Base-by-base conservation (phyloP, 2,797 vertebrate genomes). In the Alauda arvensis region DNA sequence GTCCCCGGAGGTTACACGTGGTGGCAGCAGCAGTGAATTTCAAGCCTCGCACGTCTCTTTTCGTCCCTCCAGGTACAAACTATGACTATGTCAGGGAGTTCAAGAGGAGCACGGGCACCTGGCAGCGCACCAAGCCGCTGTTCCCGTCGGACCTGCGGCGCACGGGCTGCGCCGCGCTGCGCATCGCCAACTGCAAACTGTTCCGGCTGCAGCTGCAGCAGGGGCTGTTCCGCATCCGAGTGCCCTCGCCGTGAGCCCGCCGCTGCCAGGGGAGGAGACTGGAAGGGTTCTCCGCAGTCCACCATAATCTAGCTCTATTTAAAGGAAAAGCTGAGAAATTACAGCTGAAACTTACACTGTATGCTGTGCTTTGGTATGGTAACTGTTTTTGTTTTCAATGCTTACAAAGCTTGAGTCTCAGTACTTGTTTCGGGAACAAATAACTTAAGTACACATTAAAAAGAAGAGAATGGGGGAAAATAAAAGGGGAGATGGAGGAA, bases 1-100 rank as follows among this genome's bases (percentile, higher is more conserved):
- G 0, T 48, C 29, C 2, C 8, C 12, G 4, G 63, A 19, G 16
- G 5, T 62, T 34, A 18, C 48, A 31, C 1, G 3, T 3, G n/a
- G 18, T 5, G 31, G 18, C 18, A 49, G 42, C 68, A 13, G 21
- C 57, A 5, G 9, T 1, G 5, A 6, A 15, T 31, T 74, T 56
- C 17, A 76, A 67, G 12, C 43, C 0, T 43, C 33, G 34, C 29
- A 5, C n/a, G 16, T 85, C 15, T 33, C n/a, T 17, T 25, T 33
- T 52, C 6, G 7, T 71, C 43, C 12, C 40, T 55, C 23, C 92
- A 99, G 99, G 99, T 81, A 97, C 98, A 20, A 98, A 96, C 94
- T 99, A 99, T 3, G 99, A 99, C 97, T 99, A 99, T 14, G 99
- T 99, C 18, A 97, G 99, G 10, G 99, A 99, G 88, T 99, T 99